phyloP scores from a whole-genome alignment of 2,888 invertebrate species.

The Trileptium ribeirensis region DNA sequence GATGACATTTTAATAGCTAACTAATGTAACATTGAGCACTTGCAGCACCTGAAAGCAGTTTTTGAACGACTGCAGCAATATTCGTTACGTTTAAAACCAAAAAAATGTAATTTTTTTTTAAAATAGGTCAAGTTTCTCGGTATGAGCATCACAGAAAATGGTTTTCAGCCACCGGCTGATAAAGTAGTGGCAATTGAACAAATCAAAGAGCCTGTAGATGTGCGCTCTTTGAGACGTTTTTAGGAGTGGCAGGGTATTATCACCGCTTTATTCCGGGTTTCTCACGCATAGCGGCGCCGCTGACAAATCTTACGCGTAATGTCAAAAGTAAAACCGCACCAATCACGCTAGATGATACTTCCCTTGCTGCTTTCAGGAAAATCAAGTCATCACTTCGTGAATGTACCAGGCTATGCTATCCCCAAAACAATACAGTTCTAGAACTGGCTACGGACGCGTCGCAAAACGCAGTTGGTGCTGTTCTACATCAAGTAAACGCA shows the following conservation, averaged over 20 bases:
- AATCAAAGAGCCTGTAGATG: neutral
- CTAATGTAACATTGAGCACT: neutral
- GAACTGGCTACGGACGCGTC: constrained; percentile 12
- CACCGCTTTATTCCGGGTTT: constrained; percentile 13
- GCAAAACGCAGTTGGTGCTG: constrained; percentile 10
- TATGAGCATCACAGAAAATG: neutral
- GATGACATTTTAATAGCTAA: neutral
- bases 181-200: neutral
- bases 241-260: constrained; percentile 3
- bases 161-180: neutral
- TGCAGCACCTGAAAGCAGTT: neutral
- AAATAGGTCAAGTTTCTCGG: neutral
- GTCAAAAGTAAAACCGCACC: neutral
- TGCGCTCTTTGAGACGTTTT: neutral
- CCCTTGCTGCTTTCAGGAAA: neutral
- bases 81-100: neutral
- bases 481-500: constrained; percentile 2
- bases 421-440: neutral
- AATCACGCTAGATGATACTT: neutral
- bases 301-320: constrained; percentile 2
- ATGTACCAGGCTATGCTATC: neutral
- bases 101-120: constrained; percentile 13
- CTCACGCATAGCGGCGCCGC: constrained; percentile 1
- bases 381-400: neutral
- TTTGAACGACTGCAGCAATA: neutral